Evolutionary conservation across 2,888 invertebrate species (phyloP), one percentile per base, ranked within the genome.

Genomic region (Arge pagana): DNA sequence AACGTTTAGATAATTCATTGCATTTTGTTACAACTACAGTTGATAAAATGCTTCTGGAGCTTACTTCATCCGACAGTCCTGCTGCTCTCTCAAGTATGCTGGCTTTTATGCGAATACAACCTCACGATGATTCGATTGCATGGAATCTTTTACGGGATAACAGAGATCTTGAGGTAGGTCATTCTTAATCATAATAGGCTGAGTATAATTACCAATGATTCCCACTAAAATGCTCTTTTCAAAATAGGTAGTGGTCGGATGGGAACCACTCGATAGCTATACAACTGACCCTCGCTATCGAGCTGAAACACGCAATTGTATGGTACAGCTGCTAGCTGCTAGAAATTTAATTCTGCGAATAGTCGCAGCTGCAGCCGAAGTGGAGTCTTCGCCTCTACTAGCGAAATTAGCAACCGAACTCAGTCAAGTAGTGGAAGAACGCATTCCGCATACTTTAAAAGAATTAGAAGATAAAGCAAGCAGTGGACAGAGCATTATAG

Each of bases 1-100:
- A 88, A 63, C 83, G 90, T 41, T 79, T 96, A 54, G 87, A 88
- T 63, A 87, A 88, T 64, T 96, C 96, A 58, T 79, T 90, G 51
- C 90, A 95, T 78, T 88, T 86, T 71, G 85, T 82, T 55, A 81
- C 79, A 59, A 82, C 81, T 55, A 84, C 81, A 48, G 83, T 82
- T 48, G 93, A 84, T 78, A 83, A 85, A 58, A 84, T 87, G 69
- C 76, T 91, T 40, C 77, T 88, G 56, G 87, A 89, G 73, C 79
- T 93, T 24, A 70, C 70, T 43, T 69, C 67, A 66, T 66, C 68
- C 45, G 71, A 72, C 33, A 67, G 64, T 57, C 59, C 63, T 1
- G 54, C 60, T 11, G 55, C 64, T 8, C 53, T 76, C 4, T 60
- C 67, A 8, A 61, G 65, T 37, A 64, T 68, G 7, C 55, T 76